phyloP scores from a whole-genome alignment of 2,888 invertebrate genomes.

The Patella ulyssiponensis region DNA sequence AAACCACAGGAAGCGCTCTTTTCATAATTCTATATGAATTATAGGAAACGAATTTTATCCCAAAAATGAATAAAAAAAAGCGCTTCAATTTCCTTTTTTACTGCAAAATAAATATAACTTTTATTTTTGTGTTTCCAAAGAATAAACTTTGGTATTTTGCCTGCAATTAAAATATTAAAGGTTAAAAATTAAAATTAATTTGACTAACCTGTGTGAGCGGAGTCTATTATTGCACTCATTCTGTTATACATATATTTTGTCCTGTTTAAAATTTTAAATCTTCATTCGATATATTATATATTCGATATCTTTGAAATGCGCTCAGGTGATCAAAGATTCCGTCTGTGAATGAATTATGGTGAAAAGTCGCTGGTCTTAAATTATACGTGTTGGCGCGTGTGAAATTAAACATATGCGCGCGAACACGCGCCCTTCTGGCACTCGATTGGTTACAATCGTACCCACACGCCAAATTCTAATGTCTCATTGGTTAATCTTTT shows the following conservation, averaged over 20 bases:
- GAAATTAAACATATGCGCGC: constrained; percentile 5
- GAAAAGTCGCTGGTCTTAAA: background rate
- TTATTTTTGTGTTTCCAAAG: too few relatives aligned
- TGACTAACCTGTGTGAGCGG: background rate
- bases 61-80: too few relatives aligned
- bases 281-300: background rate
- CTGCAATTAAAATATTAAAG: background rate
- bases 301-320: too few relatives aligned
- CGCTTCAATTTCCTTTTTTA: too few relatives aligned
- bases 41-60: too few relatives aligned
- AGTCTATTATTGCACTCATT: constrained; percentile 9
- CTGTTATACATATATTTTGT: background rate
- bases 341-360: background rate
- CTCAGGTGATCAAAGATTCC: too few relatives aligned
- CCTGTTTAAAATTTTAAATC: background rate
- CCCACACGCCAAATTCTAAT: background rate
- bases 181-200: background rate
- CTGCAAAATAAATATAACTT: too few relatives aligned
- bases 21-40: too few relatives aligned
- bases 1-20: too few relatives aligned
- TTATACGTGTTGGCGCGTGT: constrained; percentile 6
- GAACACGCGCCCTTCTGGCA: constrained; percentile 2
- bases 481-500: background rate
- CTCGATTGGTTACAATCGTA: background rate
- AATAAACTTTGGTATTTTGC: too few relatives aligned